Evolutionary conservation across 2,797 vertebrate genomes (phyloP).

Genomic region (Crossoptilon crossoptilon): DNA sequence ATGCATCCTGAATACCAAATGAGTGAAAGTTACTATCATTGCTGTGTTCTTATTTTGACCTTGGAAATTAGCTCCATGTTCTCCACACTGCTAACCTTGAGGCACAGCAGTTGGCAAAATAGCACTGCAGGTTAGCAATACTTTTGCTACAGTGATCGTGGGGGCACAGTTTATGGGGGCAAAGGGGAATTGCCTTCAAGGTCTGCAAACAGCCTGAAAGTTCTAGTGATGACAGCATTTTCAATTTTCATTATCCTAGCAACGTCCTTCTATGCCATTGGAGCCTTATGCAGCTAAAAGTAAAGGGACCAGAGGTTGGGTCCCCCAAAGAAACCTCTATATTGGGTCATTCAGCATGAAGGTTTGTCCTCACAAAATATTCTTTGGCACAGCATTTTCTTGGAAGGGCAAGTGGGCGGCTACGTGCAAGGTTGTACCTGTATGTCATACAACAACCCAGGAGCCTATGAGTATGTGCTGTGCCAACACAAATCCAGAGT

Average conservation of each 20-base stretch:
- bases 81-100: conserved; percentile 14
- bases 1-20: conserved; percentile 29
- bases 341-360: rapidly evolving
- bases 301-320: background rate
- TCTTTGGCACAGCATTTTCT: background rate
- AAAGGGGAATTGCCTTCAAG: background rate
- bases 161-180: background rate
- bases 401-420: background rate
- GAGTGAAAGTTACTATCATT: conserved; percentile 1
- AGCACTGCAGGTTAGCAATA: background rate
- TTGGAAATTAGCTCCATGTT: conserved; percentile 35
- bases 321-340: too few relatives aligned
- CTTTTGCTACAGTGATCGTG: background rate
- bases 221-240: conserved; percentile 9
- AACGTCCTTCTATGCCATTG: background rate
- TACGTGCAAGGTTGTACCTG: background rate
- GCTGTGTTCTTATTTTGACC: background rate
- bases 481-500: background rate
- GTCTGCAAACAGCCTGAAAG: conserved; percentile 25
- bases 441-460: background rate
- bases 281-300: background rate
- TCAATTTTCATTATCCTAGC: conserved; percentile 31
- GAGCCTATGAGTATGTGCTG: background rate
- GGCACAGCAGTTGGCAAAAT: background rate
- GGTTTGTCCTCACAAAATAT: background rate